These are phyloP conservation scores for Gallinago undulata DNA, from an alignment of 2,113 vertebrate species.

Conservation along the genomic window DNA sequence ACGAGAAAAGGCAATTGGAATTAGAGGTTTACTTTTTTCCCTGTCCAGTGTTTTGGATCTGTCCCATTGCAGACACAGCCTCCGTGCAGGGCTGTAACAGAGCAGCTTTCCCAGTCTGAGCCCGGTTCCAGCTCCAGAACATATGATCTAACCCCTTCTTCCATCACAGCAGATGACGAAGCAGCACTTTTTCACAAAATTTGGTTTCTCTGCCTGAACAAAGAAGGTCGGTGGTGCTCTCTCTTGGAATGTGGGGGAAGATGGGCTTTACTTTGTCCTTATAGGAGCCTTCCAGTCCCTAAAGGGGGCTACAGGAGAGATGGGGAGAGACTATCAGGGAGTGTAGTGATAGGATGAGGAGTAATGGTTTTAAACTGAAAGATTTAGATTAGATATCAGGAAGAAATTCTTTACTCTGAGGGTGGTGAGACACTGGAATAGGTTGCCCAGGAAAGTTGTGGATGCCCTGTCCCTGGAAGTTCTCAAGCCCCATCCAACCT, in stretches of 20 bases:
- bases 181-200: background rate
- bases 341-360: too few species aligned
- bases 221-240: background rate
- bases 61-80: fast-evolving
- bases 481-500: too few species aligned
- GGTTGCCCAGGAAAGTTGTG: too few species aligned
- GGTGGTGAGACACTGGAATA: too few species aligned
- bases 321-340: too few species aligned
- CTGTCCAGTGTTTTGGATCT: background rate
- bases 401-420: too few species aligned
- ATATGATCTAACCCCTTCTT: background rate
- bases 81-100: background rate
- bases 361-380: too few species aligned
- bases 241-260: background rate
- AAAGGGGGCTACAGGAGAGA: too few species aligned
- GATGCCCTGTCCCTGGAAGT: too few species aligned
- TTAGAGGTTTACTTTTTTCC: background rate
- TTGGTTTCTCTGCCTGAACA: background rate
- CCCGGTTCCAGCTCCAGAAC: background rate
- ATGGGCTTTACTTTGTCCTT: background rate
- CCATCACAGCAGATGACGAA: background rate
- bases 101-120: background rate
- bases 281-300: too few species aligned
- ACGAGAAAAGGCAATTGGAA: background rate
- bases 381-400: too few species aligned